Conservation (phyloP, 2,113 vertebrate genomes). For the Papio anubis region DNA sequence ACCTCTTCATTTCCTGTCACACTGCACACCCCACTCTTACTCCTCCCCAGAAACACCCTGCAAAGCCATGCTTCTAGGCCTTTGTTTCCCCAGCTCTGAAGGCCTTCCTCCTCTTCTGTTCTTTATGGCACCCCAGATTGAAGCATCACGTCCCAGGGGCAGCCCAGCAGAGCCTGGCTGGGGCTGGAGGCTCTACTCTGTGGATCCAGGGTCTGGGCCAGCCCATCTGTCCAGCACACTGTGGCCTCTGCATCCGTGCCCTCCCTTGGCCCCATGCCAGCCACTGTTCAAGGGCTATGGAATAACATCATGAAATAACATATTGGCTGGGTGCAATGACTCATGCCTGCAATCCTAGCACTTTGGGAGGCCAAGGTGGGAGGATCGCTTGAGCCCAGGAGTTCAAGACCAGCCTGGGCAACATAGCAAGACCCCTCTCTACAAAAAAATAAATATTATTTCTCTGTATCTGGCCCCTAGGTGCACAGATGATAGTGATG, state of each 20-base stretch:
- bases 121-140: not conserved
- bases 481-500: no score
- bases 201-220: not conserved
- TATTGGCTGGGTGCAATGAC: no score
- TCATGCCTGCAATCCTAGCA: no score
- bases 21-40: rapidly evolving
- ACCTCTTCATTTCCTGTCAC: not conserved
- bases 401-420: no score
- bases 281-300: not conserved
- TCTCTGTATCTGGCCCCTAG: not conserved
- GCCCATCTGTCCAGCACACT: not conserved
- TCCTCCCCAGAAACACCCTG: not conserved
- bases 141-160: not conserved
- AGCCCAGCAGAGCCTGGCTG: not conserved
- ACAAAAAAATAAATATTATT: not conserved
- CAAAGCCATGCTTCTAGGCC: no score
- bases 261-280: not conserved
- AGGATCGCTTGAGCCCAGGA: no score
- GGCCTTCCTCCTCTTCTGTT: not conserved
- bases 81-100: not conserved
- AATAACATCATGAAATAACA: no score
- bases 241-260: rapidly evolving
- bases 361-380: no score
- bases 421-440: no score
- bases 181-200: not conserved